These are phyloP conservation scores for Hydropotes inermis DNA, from an alignment of 2,113 vertebrate genomes.

Conservation along the genomic window DNA sequence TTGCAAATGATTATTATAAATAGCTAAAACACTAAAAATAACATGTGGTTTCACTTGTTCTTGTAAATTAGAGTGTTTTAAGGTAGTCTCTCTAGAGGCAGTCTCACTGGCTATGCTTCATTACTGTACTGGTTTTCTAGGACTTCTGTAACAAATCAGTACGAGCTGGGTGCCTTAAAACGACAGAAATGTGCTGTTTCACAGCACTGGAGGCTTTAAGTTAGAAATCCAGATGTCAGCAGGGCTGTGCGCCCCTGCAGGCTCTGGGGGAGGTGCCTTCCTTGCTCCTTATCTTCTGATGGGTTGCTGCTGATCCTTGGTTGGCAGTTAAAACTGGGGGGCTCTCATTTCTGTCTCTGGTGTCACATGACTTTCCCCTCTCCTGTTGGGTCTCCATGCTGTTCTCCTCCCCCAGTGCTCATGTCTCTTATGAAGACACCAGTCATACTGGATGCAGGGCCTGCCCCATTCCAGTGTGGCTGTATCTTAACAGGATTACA, in stretches of 20 bases:
- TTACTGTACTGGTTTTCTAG: background rate
- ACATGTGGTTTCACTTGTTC: background rate
- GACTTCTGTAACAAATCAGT: background rate
- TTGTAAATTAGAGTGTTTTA: background rate
- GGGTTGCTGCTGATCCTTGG: background rate
- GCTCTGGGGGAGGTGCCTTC: background rate
- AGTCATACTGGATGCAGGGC: background rate
- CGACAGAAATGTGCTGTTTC: background rate
- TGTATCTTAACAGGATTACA: background rate
- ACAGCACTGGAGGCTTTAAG: background rate
- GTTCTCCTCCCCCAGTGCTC: too few relatives aligned
- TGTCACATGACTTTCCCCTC: too few relatives aligned
- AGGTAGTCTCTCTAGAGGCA: background rate
- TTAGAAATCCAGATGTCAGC: background rate
- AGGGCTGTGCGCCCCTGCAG: background rate
- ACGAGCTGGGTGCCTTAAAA: background rate
- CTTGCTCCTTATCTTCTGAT: background rate
- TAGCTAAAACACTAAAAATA: background rate
- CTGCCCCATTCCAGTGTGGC: background rate
- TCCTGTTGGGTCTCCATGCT: background rate
- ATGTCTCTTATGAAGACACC: background rate
- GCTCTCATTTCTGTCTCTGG: background rate
- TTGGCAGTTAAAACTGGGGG: background rate
- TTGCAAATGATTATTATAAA: background rate
- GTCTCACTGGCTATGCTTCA: background rate